Percentiles rank a stretch among this genome's conserved stretches.
These are phyloP conservation scores for Caprella mutica DNA, from an alignment of 2,888 invertebrate genomes.

Conservation along the genomic window DNA sequence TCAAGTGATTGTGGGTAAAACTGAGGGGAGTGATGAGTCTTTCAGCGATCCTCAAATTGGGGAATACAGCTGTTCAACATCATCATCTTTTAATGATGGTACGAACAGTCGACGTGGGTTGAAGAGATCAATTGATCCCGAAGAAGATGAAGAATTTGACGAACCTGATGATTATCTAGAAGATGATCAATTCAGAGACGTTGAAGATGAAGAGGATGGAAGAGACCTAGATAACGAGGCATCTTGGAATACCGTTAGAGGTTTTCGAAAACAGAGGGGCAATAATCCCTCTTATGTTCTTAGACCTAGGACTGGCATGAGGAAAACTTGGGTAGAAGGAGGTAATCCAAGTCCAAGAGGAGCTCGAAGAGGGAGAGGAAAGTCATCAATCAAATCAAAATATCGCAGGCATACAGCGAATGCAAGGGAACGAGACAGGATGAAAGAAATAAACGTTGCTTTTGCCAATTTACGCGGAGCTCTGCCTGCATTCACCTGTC, in stretches of 20 bases:
- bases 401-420: slow-evolving; percentile 8
- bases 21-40: no score
- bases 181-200: slow-evolving; percentile 3
- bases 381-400: neutral
- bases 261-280: slow-evolving; percentile 4
- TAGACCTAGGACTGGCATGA: slow-evolving; percentile 5
- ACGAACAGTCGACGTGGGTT: slow-evolving; percentile 7
- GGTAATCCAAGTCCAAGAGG: neutral
- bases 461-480: slow-evolving; percentile 10
- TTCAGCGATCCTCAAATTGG: no score
- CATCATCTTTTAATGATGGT: no score
- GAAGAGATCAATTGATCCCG: neutral
- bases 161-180: slow-evolving; percentile 1
- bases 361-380: neutral
- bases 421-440: slow-evolving; percentile 10
- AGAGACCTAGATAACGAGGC: no score
- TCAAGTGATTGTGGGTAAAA: no score
- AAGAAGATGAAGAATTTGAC: neutral
- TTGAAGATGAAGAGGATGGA: neutral
- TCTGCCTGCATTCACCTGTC: slow-evolving; percentile 6
- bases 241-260: neutral
- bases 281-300: slow-evolving; percentile 3
- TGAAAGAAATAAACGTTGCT: slow-evolving; percentile 18
- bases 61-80: no score
- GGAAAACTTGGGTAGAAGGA: slow-evolving; percentile 4